Evolutionary conservation across 2,888 invertebrate species (phyloP).

Genomic region (Ormia ochracea): DNA sequence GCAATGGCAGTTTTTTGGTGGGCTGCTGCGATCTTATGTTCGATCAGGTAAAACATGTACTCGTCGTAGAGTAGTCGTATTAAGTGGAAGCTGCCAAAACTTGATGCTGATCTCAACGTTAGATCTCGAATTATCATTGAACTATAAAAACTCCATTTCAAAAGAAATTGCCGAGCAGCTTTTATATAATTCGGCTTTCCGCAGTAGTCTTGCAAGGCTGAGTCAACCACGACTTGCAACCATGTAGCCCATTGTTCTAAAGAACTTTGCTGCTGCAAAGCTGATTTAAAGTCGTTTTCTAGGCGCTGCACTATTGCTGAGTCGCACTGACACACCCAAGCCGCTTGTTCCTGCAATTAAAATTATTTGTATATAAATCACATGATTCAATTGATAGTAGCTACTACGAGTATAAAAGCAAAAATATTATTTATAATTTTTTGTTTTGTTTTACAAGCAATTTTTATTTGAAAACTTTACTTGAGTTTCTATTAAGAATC

Average conservation of each 20-base stretch:
- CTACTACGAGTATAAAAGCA: no score
- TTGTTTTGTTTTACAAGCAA: no score
- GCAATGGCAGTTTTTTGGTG: conserved; percentile 95
- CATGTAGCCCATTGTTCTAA: conserved; percentile 98
- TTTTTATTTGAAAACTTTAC: no score
- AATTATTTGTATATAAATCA: not conserved
- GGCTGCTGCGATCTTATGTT: conserved; percentile 95
- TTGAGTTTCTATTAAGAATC: no score
- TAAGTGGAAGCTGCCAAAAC: conserved; percentile 99
- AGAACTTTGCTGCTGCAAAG: conserved; percentile 92
- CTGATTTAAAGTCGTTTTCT: conserved; percentile 95
- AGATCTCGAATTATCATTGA: conserved; percentile 98
- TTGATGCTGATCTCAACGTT: conserved; percentile 95
- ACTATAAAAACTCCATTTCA: conserved; percentile 99
- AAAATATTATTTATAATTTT: no score
- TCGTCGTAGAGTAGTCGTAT: conserved; percentile 98
- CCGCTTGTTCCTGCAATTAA: conserved; percentile 83
- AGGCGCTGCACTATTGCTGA: conserved; percentile 87
- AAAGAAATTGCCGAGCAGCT: conserved; percentile 92
- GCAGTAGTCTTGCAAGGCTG: conserved; percentile 91
- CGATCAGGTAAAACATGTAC: conserved; percentile 99
- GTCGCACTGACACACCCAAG: conserved; percentile 98
- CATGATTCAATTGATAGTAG: no score
- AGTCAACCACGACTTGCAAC: conserved; percentile 95
- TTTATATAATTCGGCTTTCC: conserved; percentile 88